A percentile compares a stretch with the other conserved stretches of the same genome.
Evolutionary conservation across 2,797 vertebrate species (phyloP).

Genomic region (Tamandua tetradactyla): DNA sequence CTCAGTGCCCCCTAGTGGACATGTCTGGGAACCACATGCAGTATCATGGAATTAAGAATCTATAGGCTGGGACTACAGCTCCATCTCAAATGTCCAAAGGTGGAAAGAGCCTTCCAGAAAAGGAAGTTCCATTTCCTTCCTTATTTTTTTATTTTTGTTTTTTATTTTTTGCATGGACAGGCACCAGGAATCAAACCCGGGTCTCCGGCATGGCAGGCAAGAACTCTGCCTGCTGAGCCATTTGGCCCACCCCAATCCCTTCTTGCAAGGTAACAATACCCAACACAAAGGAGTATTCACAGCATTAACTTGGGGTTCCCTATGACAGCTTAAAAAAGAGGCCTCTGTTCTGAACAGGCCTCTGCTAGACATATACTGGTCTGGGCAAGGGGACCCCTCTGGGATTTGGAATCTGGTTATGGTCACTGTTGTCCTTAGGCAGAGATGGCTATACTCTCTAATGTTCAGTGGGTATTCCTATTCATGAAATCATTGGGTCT

Average conservation of each 20-base stretch:
- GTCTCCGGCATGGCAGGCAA: too few species aligned
- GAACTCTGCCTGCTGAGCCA: too few species aligned
- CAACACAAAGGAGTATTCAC: neutral
- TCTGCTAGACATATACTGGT: neutral
- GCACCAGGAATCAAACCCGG: too few species aligned
- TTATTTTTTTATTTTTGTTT: too few species aligned
- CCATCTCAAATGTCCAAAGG: neutral
- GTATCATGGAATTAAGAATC: neutral
- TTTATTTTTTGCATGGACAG: too few species aligned
- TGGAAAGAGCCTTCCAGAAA: neutral
- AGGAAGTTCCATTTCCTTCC: neutral
- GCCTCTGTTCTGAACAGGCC: neutral
- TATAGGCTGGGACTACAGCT: neutral
- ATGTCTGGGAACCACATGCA: neutral
- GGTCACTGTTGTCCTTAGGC: neutral
- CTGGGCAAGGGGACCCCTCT: neutral
- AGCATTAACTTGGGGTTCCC: neutral
- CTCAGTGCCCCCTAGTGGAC: slow-evolving; percentile 54
- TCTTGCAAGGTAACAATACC: neutral
- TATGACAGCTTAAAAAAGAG: neutral
- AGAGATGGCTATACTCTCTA: neutral
- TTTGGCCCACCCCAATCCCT: too few species aligned
- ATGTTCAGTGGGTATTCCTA: neutral
- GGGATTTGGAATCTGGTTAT: neutral
- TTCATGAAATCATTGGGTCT: neutral